Evolutionary conservation across 2,888 invertebrate genomes (phyloP).

Genomic region (Muschampia staudingeri): DNA sequence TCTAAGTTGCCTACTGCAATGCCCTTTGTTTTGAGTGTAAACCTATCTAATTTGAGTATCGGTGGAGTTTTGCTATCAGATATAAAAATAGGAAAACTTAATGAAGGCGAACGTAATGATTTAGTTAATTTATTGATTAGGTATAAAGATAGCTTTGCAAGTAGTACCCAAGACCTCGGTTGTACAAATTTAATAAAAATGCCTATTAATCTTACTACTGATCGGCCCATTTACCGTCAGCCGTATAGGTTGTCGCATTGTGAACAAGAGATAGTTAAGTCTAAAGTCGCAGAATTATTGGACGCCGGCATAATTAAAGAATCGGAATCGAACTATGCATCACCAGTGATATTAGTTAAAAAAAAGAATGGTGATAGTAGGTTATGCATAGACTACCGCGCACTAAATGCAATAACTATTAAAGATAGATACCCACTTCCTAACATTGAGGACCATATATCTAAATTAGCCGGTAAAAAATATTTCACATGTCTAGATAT

Average conservation of each 20-base stretch:
- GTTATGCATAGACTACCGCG: conserved; percentile 68
- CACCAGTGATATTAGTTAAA: conserved; percentile 65
- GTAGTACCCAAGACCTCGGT: not conserved
- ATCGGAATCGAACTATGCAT: conserved; percentile 65
- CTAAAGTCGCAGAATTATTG: conserved; percentile 60
- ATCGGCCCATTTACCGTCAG: not conserved
- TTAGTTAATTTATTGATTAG: conserved; percentile 4
- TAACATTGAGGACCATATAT: conserved; percentile 68
- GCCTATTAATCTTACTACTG: conserved; percentile 10
- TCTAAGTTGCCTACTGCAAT: not conserved
- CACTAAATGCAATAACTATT: conserved; percentile 64
- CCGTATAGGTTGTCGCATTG: conserved; percentile 38
- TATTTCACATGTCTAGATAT: conserved; percentile 66
- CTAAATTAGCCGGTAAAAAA: conserved; percentile 62
- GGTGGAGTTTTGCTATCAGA: too few species aligned
- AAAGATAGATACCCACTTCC: conserved; percentile 68
- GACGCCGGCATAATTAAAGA: conserved; percentile 67
- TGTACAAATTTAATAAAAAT: not conserved
- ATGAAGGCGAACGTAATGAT: not conserved
- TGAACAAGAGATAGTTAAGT: conserved; percentile 59
- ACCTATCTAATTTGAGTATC: too few species aligned
- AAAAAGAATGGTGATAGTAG: conserved; percentile 68
- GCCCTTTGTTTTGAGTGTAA: not conserved
- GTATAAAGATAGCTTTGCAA: not conserved
- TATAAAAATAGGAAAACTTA: too few species aligned